Evolutionary conservation across 2,888 invertebrate genomes (phyloP).

Genomic region (Laspeyria flexula): DNA sequence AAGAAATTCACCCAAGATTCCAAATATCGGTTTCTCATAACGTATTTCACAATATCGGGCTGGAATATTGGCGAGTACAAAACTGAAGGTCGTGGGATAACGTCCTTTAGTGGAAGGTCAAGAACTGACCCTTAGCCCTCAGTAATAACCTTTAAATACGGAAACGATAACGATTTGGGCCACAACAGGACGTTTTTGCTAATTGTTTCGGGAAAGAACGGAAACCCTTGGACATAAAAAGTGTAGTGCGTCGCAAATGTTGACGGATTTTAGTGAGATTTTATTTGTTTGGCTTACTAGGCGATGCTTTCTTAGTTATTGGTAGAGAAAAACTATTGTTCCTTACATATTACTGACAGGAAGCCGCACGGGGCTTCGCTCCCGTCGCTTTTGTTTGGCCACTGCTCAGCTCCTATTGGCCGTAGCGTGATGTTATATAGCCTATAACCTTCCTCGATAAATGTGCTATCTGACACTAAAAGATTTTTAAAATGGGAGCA

Average conservation of each 20-base stretch:
- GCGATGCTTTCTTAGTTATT: too few species aligned
- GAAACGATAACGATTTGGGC: conserved; percentile 28
- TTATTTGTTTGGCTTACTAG: background rate
- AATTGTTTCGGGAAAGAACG: conserved; percentile 24
- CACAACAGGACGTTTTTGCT: conserved; percentile 28
- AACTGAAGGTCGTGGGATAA: conserved; percentile 37
- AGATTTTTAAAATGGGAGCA: too few species aligned
- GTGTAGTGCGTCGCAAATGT: background rate
- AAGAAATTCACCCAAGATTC: conserved; percentile 10
- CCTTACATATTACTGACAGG: too few species aligned
- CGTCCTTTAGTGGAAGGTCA: conserved; percentile 37
- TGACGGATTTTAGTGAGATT: background rate
- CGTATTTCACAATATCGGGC: conserved; percentile 31
- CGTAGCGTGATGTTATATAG: too few species aligned
- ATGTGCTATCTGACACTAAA: too few species aligned
- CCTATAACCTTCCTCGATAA: too few species aligned
- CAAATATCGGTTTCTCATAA: conserved; percentile 36
- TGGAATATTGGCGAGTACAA: conserved; percentile 20
- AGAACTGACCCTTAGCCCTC: conserved; percentile 30
- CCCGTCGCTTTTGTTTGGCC: too few species aligned
- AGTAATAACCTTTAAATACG: conserved; percentile 23
- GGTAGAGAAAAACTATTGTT: too few species aligned
- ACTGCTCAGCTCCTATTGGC: too few species aligned
- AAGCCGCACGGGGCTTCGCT: too few species aligned
- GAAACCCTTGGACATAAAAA: conserved; percentile 9